phyloP scores from a whole-genome alignment of 1,140 invertebrate genomes.

The Sweltsa coloradensis region DNA sequence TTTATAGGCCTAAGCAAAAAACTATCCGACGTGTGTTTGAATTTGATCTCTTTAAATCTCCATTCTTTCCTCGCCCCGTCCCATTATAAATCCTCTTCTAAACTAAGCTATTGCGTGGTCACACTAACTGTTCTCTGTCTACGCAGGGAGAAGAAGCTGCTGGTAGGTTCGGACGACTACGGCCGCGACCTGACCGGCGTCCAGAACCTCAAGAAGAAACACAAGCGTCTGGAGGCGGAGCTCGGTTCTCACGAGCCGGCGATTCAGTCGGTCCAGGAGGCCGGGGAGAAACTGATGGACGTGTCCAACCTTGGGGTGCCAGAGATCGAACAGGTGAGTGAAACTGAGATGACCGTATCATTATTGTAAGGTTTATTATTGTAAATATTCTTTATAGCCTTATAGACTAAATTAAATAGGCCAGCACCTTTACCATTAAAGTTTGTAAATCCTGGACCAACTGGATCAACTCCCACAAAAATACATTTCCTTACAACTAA shows the following conservation, averaged over 20 bases:
- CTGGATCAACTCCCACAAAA: no score
- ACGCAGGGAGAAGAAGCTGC: slow-evolving; percentile 84
- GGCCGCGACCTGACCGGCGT: slow-evolving; percentile 95
- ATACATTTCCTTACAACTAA: no score
- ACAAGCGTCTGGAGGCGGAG: slow-evolving; percentile 93
- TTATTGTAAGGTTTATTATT: no score
- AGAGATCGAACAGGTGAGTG: slow-evolving; percentile 71
- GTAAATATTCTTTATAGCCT: no score
- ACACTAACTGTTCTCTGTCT: slow-evolving; percentile 11
- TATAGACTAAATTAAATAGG: no score
- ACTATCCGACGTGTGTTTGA: neutral
- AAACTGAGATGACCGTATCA: no score
- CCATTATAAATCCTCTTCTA: no score
- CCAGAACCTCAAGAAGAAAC: slow-evolving; percentile 97
- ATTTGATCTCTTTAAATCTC: slow-evolving; percentile 1
- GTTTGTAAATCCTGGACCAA: no score
- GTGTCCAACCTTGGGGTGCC: slow-evolving; percentile 93
- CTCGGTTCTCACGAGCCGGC: slow-evolving; percentile 91
- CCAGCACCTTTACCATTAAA: no score
- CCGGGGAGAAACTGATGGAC: slow-evolving; percentile 91
- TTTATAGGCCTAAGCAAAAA: neutral
- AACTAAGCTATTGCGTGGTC: no score
- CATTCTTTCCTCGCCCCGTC: no score
- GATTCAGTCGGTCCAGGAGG: slow-evolving; percentile 93
- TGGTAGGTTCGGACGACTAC: slow-evolving; percentile 96